Percentiles rank a stretch among this genome's conserved stretches.
Evolutionary conservation across 2,797 vertebrate genomes (phyloP).

Genomic region (Schizothorax lantsangensis): DNA sequence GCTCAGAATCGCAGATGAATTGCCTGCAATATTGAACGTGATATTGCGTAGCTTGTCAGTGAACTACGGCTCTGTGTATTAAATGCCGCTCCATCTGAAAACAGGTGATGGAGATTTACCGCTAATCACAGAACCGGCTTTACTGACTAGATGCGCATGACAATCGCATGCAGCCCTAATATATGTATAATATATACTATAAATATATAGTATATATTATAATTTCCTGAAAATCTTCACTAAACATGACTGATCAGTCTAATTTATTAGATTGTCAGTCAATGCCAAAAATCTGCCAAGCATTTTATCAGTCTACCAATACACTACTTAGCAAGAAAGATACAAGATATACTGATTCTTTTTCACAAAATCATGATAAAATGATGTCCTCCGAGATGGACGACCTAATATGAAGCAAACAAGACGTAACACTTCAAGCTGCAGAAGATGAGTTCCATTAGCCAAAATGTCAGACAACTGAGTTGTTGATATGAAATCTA

Average conservation of each 20-base stretch:
- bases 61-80: too few relatives aligned
- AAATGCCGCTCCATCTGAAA: too few relatives aligned
- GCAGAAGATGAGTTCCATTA: not conserved
- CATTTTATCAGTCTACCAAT: not conserved
- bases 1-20: too few relatives aligned
- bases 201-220: not conserved
- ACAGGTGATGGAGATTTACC: too few relatives aligned
- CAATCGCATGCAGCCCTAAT: too few relatives aligned
- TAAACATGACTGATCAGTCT: not conserved
- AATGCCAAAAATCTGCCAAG: not conserved
- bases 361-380: not conserved
- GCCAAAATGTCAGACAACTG: conserved; percentile 4
- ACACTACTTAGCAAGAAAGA: not conserved
- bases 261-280: not conserved
- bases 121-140: too few relatives aligned
- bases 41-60: too few relatives aligned
- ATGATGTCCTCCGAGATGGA: not conserved
- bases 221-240: not conserved
- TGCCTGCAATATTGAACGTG: too few relatives aligned
- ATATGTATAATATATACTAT: not conserved
- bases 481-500: conserved; percentile 35
- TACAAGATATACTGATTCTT: not conserved
- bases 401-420: not conserved
- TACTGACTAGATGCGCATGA: too few relatives aligned
- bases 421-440: not conserved